Evolutionary conservation across 2,888 invertebrate genomes (phyloP), one percentile per base, ranked within the genome.

Genomic region (Nemapogon koenigi): DNA sequence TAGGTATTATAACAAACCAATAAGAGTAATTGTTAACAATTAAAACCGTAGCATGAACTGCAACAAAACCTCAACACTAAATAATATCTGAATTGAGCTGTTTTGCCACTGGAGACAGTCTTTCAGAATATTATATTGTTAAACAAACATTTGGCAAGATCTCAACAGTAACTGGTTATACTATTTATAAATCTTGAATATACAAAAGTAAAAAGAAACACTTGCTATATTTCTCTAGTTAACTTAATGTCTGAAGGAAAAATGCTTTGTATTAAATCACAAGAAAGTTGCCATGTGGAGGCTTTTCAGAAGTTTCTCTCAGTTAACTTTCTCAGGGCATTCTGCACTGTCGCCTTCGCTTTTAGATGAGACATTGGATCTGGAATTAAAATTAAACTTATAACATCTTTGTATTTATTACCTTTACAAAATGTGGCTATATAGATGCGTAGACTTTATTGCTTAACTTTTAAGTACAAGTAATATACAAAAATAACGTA

Each of bases 271-370:
- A 7, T 31, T 16, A 6, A 31, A 31, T 31, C 16, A 31, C 31
- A 31, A 31, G 4, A n/a, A 28, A n/a, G 15, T 15, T 16, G 3
- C 14, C 8, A 31, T 19, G 18, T 19, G n/a, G 17, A 47, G 50
- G 45, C 47, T 47, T 49, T 48, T 65, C 53, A 73, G 57, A 64
- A 75, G 59, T 72, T 72, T 53, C 63, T 69, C 57, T 78, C 78
- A 78, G 78, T 76, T 67, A 75, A 61, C 61, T 72, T 78, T 72
- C 65, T 65, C 62, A 78, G 72, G 58, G 78, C 78, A 62, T 76
- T 78, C 76, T 78, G 78, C 55, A 78, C 78, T 51, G 76, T 78
- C 67, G 75, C 76, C 59, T 76, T 78, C 70, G 78, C 78, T 62
- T 76, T 78, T 69, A 73, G 72, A 49, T 76, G 76, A 47, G 75